Percentiles rank a stretch among this genome's conserved stretches.
phyloP scores from a whole-genome alignment of 2,797 vertebrate species.

The Pagetopsis macropterus region DNA sequence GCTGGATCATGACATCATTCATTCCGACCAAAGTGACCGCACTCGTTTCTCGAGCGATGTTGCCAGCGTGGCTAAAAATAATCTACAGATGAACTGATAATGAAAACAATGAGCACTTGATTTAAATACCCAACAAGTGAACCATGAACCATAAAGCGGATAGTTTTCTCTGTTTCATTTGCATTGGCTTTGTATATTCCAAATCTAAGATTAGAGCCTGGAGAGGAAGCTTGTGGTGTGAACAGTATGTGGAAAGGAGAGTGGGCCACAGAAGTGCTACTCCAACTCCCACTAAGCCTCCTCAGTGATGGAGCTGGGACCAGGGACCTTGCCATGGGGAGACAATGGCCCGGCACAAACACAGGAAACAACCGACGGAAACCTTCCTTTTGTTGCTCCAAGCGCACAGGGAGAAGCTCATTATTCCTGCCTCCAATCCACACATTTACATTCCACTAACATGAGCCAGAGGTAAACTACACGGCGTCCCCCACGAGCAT shows the following conservation, averaged over 20 bases:
- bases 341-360: constrained; percentile 5
- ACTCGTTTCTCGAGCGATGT: not conserved
- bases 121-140: not conserved
- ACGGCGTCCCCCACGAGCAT: not conserved
- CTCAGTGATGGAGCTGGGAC: constrained; percentile 36
- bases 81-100: not conserved
- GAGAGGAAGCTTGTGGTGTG: constrained; percentile 22
- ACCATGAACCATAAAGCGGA: not conserved
- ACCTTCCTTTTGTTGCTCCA: constrained; percentile 7
- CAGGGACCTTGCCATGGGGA: constrained; percentile 37
- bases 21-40: not conserved
- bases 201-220: constrained; percentile 25
- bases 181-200: constrained; percentile 14
- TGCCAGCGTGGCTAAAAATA: not conserved
- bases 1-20: not conserved
- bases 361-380: constrained; percentile 37
- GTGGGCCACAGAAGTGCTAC: constrained; percentile 35
- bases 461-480: constrained; percentile 28
- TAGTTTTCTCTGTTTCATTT: constrained; percentile 16
- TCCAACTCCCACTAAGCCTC: constrained; percentile 34
- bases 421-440: constrained; percentile 20
- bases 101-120: not conserved
- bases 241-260: not conserved
- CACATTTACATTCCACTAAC: constrained; percentile 30
- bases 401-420: constrained; percentile 1